These are phyloP conservation scores for Neosilurus mollespiculum DNA, from an alignment of 2,797 vertebrate genomes.

Conservation along the genomic window DNA sequence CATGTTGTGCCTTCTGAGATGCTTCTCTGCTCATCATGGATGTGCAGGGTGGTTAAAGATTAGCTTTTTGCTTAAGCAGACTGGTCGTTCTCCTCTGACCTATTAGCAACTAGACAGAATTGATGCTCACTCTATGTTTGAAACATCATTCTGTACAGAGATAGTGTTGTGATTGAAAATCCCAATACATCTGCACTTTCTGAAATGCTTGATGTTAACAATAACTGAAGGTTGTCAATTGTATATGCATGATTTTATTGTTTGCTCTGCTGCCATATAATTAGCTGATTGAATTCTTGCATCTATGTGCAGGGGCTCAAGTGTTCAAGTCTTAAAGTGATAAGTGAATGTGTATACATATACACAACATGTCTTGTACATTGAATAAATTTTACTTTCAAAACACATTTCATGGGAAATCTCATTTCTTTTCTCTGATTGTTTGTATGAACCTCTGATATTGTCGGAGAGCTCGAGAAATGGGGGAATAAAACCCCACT, in stretches of 20 bases:
- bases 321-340: neutral
- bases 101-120: neutral
- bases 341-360: neutral
- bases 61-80: neutral
- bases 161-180: neutral
- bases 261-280: neutral
- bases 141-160: neutral
- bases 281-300: neutral
- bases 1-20: neutral
- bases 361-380: neutral
- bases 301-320: too few species aligned
- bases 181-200: neutral
- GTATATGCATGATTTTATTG: neutral
- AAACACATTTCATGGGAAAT: neutral
- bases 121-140: neutral
- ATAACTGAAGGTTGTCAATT: neutral
- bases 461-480: slow-evolving; percentile 25
- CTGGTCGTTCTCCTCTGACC: neutral
- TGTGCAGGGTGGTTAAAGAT: neutral
- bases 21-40: neutral
- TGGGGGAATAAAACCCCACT: slow-evolving; percentile 21
- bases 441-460: slow-evolving; percentile 32
- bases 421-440: slow-evolving; percentile 15
- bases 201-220: neutral
- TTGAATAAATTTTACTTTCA: neutral